A percentile compares a stretch with the other conserved stretches of the same genome.
phyloP scores from a whole-genome alignment of 2,888 invertebrate species.

The Nomada lathburiana region DNA sequence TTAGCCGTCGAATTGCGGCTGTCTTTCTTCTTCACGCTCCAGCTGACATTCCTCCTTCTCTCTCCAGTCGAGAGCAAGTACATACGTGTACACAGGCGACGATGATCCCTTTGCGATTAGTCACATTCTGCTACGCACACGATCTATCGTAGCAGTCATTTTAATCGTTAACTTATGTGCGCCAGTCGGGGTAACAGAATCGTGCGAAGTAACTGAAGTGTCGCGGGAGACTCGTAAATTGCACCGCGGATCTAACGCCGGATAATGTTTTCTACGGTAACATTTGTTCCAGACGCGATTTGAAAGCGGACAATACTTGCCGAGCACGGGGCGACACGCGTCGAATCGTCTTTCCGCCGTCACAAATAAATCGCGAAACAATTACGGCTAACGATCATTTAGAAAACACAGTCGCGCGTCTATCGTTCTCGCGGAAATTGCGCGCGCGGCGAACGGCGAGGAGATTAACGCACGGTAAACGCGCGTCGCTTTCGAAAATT shows the following conservation, averaged over 20 bases:
- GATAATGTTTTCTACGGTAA: no score
- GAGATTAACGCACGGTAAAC: conserved; percentile 33
- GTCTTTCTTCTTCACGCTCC: conserved; percentile 20
- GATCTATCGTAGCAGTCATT: conserved; percentile 39
- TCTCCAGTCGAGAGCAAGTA: neutral
- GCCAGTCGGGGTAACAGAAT: conserved; percentile 7
- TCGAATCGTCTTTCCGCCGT: neutral
- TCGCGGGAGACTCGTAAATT: neutral
- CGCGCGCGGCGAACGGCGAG: conserved; percentile 18
- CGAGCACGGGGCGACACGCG: neutral
- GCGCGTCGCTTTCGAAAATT: conserved; percentile 53
- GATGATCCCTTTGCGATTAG: conserved; percentile 13
- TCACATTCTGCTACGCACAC: conserved; percentile 38
- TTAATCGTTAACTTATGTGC: conserved; percentile 35
- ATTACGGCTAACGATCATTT: conserved; percentile 11
- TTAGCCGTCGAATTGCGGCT: conserved; percentile 7
- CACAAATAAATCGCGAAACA: conserved; percentile 11
- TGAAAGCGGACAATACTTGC: neutral
- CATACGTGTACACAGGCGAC: neutral
- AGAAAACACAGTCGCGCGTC: conserved; percentile 5
- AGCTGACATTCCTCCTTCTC: neutral
- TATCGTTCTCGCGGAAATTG: conserved; percentile 15
- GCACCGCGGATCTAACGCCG: no score
- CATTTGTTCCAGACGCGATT: neutral
- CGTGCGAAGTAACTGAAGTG: conserved; percentile 14